Evolutionary conservation across 53 echinoderm and acorn worm species (phyloP).

Genomic region (Echinometra lucunter): DNA sequence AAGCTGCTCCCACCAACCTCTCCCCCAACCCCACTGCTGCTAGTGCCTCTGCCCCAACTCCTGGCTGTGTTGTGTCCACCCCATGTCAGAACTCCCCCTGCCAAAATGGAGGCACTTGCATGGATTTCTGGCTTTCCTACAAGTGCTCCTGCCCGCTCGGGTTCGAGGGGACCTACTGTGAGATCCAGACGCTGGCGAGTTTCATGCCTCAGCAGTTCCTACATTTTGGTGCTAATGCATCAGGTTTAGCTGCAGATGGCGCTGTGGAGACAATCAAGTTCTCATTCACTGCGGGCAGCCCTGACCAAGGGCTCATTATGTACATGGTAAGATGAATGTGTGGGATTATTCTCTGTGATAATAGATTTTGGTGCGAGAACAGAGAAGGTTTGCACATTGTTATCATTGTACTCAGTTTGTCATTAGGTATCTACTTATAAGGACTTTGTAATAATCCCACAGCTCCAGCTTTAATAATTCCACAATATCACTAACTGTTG

Average conservation of each 20-base stretch:
- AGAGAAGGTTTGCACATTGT: too few relatives aligned
- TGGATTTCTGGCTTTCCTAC: slow-evolving; percentile 89
- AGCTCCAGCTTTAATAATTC: too few relatives aligned
- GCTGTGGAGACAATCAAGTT: slow-evolving; percentile 78
- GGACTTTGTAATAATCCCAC: too few relatives aligned
- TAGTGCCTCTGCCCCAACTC: slow-evolving; percentile 56
- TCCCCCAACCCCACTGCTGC: slow-evolving; percentile 52
- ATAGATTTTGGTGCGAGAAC: too few relatives aligned
- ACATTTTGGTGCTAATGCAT: slow-evolving; percentile 77
- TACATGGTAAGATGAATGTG: slow-evolving; percentile 83
- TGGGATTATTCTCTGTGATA: neutral
- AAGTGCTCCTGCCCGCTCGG: slow-evolving; percentile 85
- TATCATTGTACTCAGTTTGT: too few relatives aligned
- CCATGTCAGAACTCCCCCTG: slow-evolving; percentile 86
- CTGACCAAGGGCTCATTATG: slow-evolving; percentile 84
- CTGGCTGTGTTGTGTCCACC: slow-evolving; percentile 81
- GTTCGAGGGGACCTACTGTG: slow-evolving; percentile 81
- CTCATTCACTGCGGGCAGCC: slow-evolving; percentile 79
- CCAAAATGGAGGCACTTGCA: slow-evolving; percentile 83
- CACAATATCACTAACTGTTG: too few relatives aligned
- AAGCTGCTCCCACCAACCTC: slow-evolving; percentile 1
- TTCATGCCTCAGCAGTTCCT: slow-evolving; percentile 82
- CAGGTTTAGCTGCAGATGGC: slow-evolving; percentile 1
- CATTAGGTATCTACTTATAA: too few relatives aligned
- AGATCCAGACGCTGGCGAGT: slow-evolving; percentile 89